Percentiles rank a stretch among this genome's conserved stretches.
phyloP scores from a whole-genome alignment of 92 coral and sea anemone genomes.

The Umimayanthus chanpuru region DNA sequence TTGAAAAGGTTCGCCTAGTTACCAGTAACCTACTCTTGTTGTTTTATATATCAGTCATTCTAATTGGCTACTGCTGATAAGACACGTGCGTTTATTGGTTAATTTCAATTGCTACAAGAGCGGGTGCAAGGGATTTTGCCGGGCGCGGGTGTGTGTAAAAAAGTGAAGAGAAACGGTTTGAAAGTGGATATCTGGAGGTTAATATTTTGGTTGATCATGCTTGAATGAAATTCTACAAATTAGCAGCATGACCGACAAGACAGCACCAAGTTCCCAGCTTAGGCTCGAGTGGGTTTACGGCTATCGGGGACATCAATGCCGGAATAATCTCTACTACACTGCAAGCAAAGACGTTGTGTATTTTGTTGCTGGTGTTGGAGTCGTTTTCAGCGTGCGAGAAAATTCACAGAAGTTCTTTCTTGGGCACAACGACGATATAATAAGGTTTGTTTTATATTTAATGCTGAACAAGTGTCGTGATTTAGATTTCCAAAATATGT shows the following conservation, averaged over 20 bases:
- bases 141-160: constrained; percentile 32
- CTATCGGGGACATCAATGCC: constrained; percentile 97
- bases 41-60: background rate
- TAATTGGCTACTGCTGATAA: constrained; percentile 19
- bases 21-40: background rate
- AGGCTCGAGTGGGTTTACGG: constrained; percentile 99
- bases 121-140: constrained; percentile 24
- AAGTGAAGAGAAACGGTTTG: background rate
- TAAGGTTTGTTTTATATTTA: constrained; percentile 69
- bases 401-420: constrained; percentile 91
- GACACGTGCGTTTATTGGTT: constrained; percentile 24
- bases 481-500: background rate
- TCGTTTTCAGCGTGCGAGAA: constrained; percentile 85
- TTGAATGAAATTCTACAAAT: constrained; percentile 20
- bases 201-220: constrained; percentile 27
- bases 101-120: constrained; percentile 4
- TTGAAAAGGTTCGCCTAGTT: too few relatives aligned
- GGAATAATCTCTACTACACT: constrained; percentile 92
- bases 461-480: background rate
- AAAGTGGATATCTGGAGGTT: background rate
- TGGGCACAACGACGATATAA: constrained; percentile 97
- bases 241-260: constrained; percentile 87
- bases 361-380: constrained; percentile 98
- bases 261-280: constrained; percentile 92
- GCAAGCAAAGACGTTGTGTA: constrained; percentile 90